Conservation (phyloP, 1,140 invertebrate genomes). For the Ladona fulva region DNA sequence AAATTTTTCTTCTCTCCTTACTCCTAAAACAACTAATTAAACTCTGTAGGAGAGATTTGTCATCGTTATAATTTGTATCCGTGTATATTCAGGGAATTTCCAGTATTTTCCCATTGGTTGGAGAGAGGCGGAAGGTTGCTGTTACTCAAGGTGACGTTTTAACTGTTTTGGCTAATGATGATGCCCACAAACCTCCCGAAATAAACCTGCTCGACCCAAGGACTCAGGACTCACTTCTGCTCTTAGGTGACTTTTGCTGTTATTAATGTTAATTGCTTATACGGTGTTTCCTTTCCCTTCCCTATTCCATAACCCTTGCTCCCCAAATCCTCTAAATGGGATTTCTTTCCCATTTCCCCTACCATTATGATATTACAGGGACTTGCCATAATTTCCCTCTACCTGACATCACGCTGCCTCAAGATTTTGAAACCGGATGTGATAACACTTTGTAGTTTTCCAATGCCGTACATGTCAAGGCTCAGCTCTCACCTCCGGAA, state of each 20-base stretch:
- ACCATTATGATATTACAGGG: constrained; percentile 10
- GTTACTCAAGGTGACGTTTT: constrained; percentile 70
- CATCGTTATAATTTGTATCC: neutral
- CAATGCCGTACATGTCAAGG: constrained; percentile 12
- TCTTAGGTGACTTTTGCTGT: constrained; percentile 28
- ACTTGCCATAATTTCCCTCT: neutral
- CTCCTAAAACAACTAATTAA: too few relatives aligned
- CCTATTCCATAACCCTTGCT: neutral
- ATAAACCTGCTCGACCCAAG: constrained; percentile 50
- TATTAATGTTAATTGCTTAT: neutral
- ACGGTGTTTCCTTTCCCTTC: neutral
- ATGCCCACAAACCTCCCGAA: constrained; percentile 60
- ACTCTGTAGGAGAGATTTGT: too few relatives aligned
- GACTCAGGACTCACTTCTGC: constrained; percentile 40
- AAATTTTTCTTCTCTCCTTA: too few relatives aligned
- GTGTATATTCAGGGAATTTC: constrained; percentile 47
- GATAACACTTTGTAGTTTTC: constrained; percentile 12
- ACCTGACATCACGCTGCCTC: neutral
- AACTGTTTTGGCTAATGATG: constrained; percentile 61
- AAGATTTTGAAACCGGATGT: constrained; percentile 12
- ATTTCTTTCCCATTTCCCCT: neutral
- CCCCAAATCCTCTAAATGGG: neutral
- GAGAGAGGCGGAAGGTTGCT: constrained; percentile 48
- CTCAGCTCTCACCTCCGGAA: constrained; percentile 1
- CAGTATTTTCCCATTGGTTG: constrained; percentile 56